Evolutionary conservation across 1,140 invertebrate genomes (phyloP), one percentile per base, ranked within the genome.

Genomic region (Scaptomyza montana): DNA sequence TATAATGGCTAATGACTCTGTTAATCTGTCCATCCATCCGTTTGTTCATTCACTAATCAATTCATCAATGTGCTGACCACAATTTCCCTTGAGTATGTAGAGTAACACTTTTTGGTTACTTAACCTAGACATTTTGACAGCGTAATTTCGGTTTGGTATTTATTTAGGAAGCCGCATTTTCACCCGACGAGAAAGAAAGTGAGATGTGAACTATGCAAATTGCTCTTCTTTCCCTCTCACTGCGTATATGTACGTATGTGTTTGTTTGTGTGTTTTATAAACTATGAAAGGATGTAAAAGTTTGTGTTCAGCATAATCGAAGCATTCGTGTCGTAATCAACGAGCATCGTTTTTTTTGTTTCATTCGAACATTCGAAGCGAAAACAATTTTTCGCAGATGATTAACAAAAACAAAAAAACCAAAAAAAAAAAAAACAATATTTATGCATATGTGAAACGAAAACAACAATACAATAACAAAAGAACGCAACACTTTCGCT

Each of bases 151-250:
- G 16, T 41, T 8, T 51, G 56, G 9, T 47, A 59, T 59, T 46
- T 59, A 59, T 59, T 59, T 47, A 43, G 56, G 13, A 12, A 47
- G 12, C 36, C 16, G 41, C 43, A 12, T 45, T 67, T 59, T 60
- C 65, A 43, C 55, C 55, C 33, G 7, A 28, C 13, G 30, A 45
- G 30, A 50, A 64, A 66, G 66, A 67, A 74, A 66, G 51, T 16
- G 59, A 43, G 28, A 54, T 45, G 19, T 41, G 62, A 80, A 75
- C 80, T 85, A 85, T 85, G 78, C 78, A 85, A 85, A 85, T 74
- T 70, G 50, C 9, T 28, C 21, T 28, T 28, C 9, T 28, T 9
- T 33, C 9, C 8, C 2, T 30, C 36, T 55, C 13, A 50, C 30
- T 61, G 16, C 16, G 16, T 16, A 16, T 16, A n/a, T n/a, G n/a